Base-by-base conservation (phyloP, 2,888 invertebrate genomes). In the Hesperia comma region DNA sequence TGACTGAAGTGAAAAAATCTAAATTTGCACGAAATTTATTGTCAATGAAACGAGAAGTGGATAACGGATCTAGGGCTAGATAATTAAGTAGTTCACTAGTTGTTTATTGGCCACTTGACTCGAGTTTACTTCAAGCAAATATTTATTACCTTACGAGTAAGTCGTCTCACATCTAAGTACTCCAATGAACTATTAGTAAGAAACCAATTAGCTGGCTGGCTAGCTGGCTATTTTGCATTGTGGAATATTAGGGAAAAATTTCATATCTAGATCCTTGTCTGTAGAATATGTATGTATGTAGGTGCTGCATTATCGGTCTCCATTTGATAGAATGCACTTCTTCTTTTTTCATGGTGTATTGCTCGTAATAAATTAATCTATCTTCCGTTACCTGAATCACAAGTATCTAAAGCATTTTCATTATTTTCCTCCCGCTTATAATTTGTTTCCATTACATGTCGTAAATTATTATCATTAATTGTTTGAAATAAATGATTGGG, bases 61-160 rank as follows among this genome's bases (percentile, higher is more conserved):
- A 75, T 1, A 80, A 74, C n/a, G 79, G 77, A 71, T 83, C 80
- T 8, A 63, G 63, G 15, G 76, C 76, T 57, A 81, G 76, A n/a
- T n/a, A n/a, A n/a, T n/a, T n/a, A n/a, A n/a, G n/a, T 14, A 82
- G 69, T 68, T 77, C 76, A 66, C 72, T 74, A n/a, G 69, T 71
- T n/a, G 70, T 70, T 61, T 75, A 49, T 75, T 76, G 12, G 71
- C 69, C 66, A 74, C 69, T 40, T 71, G 67, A 60, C 63, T 57
- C 17, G 68, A 69, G 70, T 79, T 78, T 6, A 81, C 71, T 69
- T 72, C 56, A 53, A 68, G 74, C 17, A 79, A 19, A 64, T 77
- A 80, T 37, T 74, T 72, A n/a, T n/a, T n/a, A n/a, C 14, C 70
- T 70, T 17, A 80, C n/a, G n/a, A n/a, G n/a, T n/a, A n/a, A 70